Evolutionary conservation across 2,113 vertebrate species (phyloP).

Genomic region (Chloropsis hardwickii): DNA sequence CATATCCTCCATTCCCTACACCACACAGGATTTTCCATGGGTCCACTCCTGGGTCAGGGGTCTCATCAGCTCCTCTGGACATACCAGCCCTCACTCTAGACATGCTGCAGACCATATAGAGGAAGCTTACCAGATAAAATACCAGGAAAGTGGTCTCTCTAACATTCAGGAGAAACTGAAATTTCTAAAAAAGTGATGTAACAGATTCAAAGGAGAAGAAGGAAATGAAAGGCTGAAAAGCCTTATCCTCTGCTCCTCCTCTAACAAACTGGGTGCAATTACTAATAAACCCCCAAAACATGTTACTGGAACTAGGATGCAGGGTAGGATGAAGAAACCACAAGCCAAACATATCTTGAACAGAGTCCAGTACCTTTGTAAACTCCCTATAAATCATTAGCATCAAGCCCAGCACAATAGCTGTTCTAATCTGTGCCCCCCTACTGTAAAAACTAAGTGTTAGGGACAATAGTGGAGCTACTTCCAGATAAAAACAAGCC

Average conservation of each 20-base stretch:
- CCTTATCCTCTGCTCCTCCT: not conserved
- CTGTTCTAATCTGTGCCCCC: not conserved
- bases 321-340: no score
- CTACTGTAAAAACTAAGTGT: fast-evolving
- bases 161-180: not conserved
- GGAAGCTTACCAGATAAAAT: not conserved
- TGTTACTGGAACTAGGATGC: not conserved
- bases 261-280: not conserved
- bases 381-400: not conserved
- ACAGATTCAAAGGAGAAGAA: not conserved
- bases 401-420: not conserved
- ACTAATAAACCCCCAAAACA: not conserved
- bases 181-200: not conserved
- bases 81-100: not conserved
- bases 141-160: no score
- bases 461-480: not conserved
- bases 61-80: not conserved
- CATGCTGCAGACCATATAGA: fast-evolving
- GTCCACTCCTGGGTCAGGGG: not conserved
- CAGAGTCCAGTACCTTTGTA: not conserved
- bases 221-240: not conserved
- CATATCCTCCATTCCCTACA: not conserved
- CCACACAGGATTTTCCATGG: not conserved
- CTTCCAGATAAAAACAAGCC: not conserved
- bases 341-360: no score